Conservation (phyloP, 2,113 vertebrate species). For the Mungos mungo region DNA sequence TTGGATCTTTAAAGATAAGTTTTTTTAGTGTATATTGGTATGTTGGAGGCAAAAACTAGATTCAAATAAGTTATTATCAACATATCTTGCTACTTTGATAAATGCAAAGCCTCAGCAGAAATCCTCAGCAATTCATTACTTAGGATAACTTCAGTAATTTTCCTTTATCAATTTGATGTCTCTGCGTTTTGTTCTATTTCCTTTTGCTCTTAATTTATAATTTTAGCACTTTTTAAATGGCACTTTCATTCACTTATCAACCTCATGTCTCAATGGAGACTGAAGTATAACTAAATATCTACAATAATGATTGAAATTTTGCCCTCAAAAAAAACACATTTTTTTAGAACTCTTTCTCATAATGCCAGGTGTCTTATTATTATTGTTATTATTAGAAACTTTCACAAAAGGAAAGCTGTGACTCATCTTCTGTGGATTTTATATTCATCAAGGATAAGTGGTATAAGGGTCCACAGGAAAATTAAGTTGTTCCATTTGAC, state of each 20-base stretch:
- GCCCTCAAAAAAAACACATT: background rate
- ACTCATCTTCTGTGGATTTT: background rate
- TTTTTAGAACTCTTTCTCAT: background rate
- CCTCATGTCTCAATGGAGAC: background rate
- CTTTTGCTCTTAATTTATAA: slow-evolving; percentile 9
- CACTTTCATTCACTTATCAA: background rate
- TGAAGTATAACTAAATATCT: background rate
- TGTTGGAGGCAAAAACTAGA: background rate
- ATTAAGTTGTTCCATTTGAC: slow-evolving; percentile 50
- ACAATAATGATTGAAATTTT: background rate
- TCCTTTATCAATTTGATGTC: background rate
- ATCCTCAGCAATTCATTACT: background rate
- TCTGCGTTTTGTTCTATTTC: background rate
- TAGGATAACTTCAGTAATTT: background rate
- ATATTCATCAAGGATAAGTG: background rate
- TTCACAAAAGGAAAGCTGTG: background rate
- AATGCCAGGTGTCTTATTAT: background rate
- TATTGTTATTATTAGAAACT: background rate
- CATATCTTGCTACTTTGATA: background rate
- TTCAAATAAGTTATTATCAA: background rate
- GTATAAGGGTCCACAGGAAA: background rate
- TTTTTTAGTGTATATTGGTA: background rate
- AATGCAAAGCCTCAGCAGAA: background rate
- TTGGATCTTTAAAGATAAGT: background rate
- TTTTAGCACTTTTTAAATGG: background rate